These are phyloP conservation scores for Telenomus remus DNA, from an alignment of 1,140 invertebrate species.

Conservation along the genomic window DNA sequence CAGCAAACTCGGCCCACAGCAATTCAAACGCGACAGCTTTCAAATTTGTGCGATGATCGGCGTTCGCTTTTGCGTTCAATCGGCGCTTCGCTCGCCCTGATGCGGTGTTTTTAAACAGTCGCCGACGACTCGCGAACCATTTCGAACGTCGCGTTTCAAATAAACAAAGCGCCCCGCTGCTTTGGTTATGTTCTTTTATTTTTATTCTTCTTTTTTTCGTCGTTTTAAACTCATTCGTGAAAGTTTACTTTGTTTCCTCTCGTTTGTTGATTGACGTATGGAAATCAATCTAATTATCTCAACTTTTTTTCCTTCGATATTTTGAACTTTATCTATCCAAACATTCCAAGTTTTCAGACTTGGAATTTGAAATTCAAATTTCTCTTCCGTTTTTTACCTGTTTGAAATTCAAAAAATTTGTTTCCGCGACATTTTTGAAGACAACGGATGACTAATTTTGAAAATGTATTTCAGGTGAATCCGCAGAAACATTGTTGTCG, in stretches of 20 bases:
- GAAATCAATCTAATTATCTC: too few species aligned
- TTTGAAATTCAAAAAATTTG: too few species aligned
- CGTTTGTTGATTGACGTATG: too few species aligned
- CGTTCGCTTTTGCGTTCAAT: too few species aligned
- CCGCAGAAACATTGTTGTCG: constrained; percentile 75
- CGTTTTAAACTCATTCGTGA: too few species aligned
- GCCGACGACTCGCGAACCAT: background rate
- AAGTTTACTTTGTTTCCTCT: too few species aligned
- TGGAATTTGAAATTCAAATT: too few species aligned
- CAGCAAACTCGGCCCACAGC: constrained; percentile 60
- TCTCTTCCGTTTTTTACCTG: too few species aligned
- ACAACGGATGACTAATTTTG: background rate
- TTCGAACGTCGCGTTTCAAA: constrained; percentile 5
- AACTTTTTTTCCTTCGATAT: too few species aligned
- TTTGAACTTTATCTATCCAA: too few species aligned
- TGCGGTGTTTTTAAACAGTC: background rate
- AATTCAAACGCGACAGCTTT: constrained; percentile 68
- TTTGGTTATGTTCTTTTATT: constrained; percentile 47
- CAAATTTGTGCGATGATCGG: constrained; percentile 45
- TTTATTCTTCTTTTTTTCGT: constrained; percentile 12
- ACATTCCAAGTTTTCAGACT: too few species aligned
- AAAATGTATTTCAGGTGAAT: constrained; percentile 69
- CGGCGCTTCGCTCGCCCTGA: background rate
- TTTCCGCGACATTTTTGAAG: too few species aligned
- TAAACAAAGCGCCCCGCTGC: background rate